Evolutionary conservation across 2,888 invertebrate species (phyloP).

Genomic region (Polydrusus pterygomalis): DNA sequence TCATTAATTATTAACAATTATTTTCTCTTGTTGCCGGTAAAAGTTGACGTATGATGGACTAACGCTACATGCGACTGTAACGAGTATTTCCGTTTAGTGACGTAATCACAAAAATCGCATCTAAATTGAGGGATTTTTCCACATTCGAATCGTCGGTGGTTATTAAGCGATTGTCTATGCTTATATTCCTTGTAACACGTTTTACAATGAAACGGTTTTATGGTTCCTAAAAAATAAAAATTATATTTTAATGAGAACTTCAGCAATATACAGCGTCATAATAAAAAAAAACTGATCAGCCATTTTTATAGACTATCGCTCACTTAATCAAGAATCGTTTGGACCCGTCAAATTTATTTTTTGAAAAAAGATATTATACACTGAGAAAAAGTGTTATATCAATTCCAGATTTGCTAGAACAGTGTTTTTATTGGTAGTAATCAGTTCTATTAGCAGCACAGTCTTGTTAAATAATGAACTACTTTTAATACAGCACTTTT

Average conservation of each 20-base stretch:
- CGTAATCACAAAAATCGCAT: conserved; percentile 60
- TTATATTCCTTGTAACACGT: conserved; percentile 50
- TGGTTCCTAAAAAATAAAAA: conserved; percentile 8
- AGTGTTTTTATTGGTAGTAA: too few species aligned
- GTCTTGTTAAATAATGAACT: too few species aligned
- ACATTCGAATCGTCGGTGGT: conserved; percentile 61
- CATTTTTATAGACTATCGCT: too few species aligned
- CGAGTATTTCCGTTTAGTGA: conserved; percentile 62
- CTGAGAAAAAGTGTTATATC: too few species aligned
- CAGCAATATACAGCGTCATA: too few species aligned
- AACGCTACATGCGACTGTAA: conserved; percentile 58
- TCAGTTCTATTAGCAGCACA: too few species aligned
- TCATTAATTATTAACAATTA: background rate
- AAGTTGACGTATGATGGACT: background rate
- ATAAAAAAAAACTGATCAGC: too few species aligned
- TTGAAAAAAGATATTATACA: too few species aligned
- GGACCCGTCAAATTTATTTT: too few species aligned
- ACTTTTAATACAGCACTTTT: too few species aligned
- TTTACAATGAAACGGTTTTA: conserved; percentile 2
- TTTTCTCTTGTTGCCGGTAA: background rate
- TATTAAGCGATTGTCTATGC: conserved; percentile 50
- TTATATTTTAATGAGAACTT: background rate
- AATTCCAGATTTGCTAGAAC: too few species aligned
- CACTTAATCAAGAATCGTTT: too few species aligned
- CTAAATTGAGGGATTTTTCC: conserved; percentile 62